These are phyloP conservation scores for Uria aalge DNA, from an alignment of 2,113 vertebrate species.

Conservation along the genomic window DNA sequence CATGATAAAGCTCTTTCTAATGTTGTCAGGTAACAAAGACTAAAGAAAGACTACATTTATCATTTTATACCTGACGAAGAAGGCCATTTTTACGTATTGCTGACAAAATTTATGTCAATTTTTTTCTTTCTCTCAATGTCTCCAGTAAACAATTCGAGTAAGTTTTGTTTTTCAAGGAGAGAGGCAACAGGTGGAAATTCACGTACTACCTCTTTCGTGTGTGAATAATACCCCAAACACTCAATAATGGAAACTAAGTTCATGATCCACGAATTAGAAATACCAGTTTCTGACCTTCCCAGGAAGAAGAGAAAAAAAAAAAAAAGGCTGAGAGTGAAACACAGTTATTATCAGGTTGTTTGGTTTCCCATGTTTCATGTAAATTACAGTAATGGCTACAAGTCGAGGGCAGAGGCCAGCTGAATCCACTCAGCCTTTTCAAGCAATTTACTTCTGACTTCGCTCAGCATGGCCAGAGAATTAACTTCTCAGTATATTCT, in stretches of 20 bases:
- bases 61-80: background rate
- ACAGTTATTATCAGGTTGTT: background rate
- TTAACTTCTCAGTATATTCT: background rate
- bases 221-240: background rate
- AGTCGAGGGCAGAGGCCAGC: background rate
- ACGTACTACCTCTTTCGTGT: background rate
- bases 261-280: background rate
- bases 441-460: background rate
- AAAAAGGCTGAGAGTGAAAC: background rate
- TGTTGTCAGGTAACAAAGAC: background rate
- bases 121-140: background rate
- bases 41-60: background rate
- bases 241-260: background rate
- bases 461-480: background rate
- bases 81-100: background rate
- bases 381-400: background rate
- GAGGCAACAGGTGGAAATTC: background rate
- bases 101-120: background rate
- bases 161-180: background rate
- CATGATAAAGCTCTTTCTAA: background rate
- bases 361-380: background rate
- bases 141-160: background rate
- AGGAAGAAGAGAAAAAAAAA: background rate
- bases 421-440: background rate
- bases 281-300: background rate